Evolutionary conservation across 2,888 invertebrate genomes (phyloP), one percentile per base, ranked within the genome.

Genomic region (Oxyteleia sp.): DNA sequence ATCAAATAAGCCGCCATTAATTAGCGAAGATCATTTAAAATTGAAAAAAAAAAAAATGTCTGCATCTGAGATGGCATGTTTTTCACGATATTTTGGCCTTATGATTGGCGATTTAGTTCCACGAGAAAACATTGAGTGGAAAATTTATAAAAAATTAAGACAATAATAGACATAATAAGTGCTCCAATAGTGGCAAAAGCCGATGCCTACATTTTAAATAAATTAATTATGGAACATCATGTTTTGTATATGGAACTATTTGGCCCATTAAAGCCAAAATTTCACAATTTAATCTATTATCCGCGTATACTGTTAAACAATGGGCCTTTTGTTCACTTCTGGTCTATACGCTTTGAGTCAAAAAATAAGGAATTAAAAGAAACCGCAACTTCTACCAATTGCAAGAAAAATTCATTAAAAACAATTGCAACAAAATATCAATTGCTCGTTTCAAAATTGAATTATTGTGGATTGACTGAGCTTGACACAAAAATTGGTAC

Each of bases 291-390:
- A 64, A 51, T 55, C 7, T 64, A 75, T 13, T 75, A 53, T 23
- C 55, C 64, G 4, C 35, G 53, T 15, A 45, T 75, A 10, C 43
- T 75, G n/a, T 23, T 75, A 8, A 16, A 55, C 13, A 43, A 43
- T 38, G 64, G 75, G n/a, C 64, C 75, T 18, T 45, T 75, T n/a
- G 16, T 64, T 45, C 64, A 75, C 15, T 15, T 26, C 4, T 75
- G 32, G 64, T 64, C 64, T 15, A 75, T 75, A 38, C 11, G 75
- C 23, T 63, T 55, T 10, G 64, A 75, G n/a, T 75, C 53, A 4
- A 75, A 75, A 75, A 75, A 75, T 45, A 43, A 29, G 20, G 64
- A 75, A 47, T 38, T 75, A 11, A 75, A 47, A 13, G 45, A 75
- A 75, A 75, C 64, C 4, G 45, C 29, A 10, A 26, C 45, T 11